A percentile compares a stretch with the other conserved stretches of the same genome.
These are phyloP conservation scores for Drosophila subpulchrella DNA, from an alignment of 1,140 invertebrate species.

Conservation along the genomic window DNA sequence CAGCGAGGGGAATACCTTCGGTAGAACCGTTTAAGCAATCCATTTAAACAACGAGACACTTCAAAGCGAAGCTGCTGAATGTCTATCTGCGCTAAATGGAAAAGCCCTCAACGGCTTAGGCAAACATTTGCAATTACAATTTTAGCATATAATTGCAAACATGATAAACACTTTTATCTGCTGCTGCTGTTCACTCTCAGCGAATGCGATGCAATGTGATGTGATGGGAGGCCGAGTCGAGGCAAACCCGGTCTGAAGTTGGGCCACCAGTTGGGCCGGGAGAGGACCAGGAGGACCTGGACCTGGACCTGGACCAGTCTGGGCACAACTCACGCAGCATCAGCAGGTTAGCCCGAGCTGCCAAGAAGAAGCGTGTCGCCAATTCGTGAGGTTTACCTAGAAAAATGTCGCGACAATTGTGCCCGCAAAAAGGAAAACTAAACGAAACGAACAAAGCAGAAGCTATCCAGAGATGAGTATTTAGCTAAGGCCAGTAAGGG, in stretches of 20 bases:
- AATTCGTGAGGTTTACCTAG: constrained; percentile 84
- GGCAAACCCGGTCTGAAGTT: constrained; percentile 17
- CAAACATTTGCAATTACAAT: constrained; percentile 83
- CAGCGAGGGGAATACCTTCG: constrained; percentile 67
- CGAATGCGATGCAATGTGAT: constrained; percentile 15
- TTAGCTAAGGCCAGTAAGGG: neutral
- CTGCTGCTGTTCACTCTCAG: constrained; percentile 33
- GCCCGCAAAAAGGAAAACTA: constrained; percentile 39
- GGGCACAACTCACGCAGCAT: constrained; percentile 64
- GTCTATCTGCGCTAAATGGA: constrained; percentile 64
- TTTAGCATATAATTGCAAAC: constrained; percentile 83
- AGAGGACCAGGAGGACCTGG: neutral
- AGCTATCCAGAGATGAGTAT: constrained; percentile 13
- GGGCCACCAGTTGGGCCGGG: constrained; percentile 2
- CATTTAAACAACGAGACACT: constrained; percentile 81
- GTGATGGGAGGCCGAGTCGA: constrained; percentile 19
- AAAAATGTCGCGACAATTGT: constrained; percentile 84
- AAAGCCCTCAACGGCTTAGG: constrained; percentile 74
- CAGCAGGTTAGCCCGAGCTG: constrained; percentile 58
- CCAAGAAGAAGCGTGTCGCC: constrained; percentile 84
- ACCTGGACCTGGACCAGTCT: constrained; percentile 17
- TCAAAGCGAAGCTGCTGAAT: constrained; percentile 67
- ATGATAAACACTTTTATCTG: constrained; percentile 83
- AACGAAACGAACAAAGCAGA: constrained; percentile 41
- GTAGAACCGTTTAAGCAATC: constrained; percentile 81